Percentiles rank a stretch among this genome's conserved stretches.
phyloP scores from a whole-genome alignment of 2,113 vertebrate species.

The Donacobius atricapilla region DNA sequence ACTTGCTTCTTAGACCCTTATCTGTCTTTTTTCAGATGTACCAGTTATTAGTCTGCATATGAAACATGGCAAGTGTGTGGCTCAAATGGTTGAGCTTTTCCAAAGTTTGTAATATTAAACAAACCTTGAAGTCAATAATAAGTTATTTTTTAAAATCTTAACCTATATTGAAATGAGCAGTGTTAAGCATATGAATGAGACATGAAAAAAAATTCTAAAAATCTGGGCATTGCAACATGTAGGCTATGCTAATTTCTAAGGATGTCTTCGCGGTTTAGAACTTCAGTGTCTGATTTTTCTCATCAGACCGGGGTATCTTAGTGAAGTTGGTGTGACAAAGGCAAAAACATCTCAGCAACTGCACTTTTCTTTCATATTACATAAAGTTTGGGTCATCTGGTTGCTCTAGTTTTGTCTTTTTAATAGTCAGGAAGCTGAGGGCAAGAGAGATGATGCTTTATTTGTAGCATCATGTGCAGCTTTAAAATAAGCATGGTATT shows the following conservation, averaged over 20 bases:
- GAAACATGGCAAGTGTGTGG: not conserved
- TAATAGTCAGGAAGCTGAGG: not conserved
- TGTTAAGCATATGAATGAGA: not conserved
- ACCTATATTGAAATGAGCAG: not conserved
- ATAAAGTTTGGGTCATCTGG: not conserved
- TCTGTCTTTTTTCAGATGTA: not conserved
- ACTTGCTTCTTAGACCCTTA: not conserved
- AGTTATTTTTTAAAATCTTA: not conserved
- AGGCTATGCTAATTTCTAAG: not conserved
- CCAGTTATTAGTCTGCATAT: not conserved
- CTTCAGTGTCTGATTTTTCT: not conserved
- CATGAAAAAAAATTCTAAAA: not conserved
- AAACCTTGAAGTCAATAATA: not conserved
- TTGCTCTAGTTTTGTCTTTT: not conserved
- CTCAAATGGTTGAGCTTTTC: not conserved
- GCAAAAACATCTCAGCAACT: not conserved
- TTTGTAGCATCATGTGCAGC: not conserved
- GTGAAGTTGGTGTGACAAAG: not conserved
- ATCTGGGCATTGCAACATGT: not conserved
- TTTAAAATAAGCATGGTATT: not conserved
- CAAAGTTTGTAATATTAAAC: not conserved
- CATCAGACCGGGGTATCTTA: not conserved
- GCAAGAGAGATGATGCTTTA: not conserved
- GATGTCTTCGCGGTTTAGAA: not conserved
- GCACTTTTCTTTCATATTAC: not conserved